Percentiles rank a stretch among this genome's conserved stretches.
Conservation (phyloP, 2,888 invertebrate genomes). For the Corbicula japonica region DNA sequence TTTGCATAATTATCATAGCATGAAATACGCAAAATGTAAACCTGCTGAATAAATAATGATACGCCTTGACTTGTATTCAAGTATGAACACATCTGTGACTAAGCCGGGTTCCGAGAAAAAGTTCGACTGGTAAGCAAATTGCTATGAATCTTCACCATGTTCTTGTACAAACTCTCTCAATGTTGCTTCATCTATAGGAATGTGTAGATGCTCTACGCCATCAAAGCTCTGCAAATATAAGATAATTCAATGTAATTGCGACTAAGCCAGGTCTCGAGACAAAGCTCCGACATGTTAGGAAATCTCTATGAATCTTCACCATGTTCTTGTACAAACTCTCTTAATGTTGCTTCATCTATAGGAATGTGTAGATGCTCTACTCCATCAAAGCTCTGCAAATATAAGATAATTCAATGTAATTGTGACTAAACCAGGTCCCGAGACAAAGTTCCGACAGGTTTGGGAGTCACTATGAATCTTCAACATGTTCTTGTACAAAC, state of each 20-base stretch:
- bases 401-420: conserved; percentile 1
- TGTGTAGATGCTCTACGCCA: conserved; percentile 93
- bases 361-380: conserved; percentile 94
- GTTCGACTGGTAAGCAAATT: not conserved
- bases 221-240: conserved; percentile 89
- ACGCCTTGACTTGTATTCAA: not conserved
- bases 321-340: conserved; percentile 88
- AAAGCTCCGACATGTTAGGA: not conserved
- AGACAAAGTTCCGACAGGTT: not conserved
- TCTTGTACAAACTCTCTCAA: conserved; percentile 89
- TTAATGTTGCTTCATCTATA: conserved; percentile 91
- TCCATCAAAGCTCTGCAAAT: conserved; percentile 90
- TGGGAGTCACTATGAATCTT: not conserved
- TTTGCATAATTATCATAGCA: not conserved
- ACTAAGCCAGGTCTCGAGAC: not conserved
- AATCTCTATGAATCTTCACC: conserved; percentile 25
- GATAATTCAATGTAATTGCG: not conserved
- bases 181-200: conserved; percentile 92
- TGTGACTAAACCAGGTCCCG: not conserved
- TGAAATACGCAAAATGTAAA: not conserved
- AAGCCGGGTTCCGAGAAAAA: not conserved
- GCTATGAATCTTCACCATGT: conserved; percentile 70
- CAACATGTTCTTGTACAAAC: conserved; percentile 82
- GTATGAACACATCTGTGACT: not conserved
- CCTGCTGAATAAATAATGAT: not conserved